Percentiles rank a stretch among this genome's conserved stretches.
These are phyloP conservation scores for Leucopternis melanops DNA, from an alignment of 2,113 vertebrate species.

Conservation along the genomic window DNA sequence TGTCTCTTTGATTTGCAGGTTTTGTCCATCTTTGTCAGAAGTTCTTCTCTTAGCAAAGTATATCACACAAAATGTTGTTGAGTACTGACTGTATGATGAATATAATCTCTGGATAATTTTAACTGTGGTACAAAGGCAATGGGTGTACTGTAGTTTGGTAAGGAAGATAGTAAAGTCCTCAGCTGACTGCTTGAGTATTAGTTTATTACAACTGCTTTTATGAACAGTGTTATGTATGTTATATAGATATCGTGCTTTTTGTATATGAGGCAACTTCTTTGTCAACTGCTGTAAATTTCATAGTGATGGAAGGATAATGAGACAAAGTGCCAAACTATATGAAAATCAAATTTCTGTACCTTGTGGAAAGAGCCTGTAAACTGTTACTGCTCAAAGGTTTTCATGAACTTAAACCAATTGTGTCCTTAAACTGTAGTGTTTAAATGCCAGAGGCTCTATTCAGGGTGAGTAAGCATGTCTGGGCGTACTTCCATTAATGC, in stretches of 20 bases:
- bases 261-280: background rate
- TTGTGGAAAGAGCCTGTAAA: background rate
- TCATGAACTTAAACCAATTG: background rate
- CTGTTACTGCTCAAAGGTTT: background rate
- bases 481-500: background rate
- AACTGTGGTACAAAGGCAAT: background rate
- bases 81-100: background rate
- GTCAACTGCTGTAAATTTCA: background rate
- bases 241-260: background rate
- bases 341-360: background rate
- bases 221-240: background rate
- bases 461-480: background rate
- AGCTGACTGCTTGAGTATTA: background rate
- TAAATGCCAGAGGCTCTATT: background rate
- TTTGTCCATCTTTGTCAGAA: background rate
- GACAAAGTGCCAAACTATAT: background rate
- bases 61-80: background rate
- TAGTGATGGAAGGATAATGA: background rate
- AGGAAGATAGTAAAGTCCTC: background rate
- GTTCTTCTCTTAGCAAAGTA: background rate
- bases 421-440: background rate
- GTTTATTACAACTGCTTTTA: background rate
- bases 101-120: background rate
- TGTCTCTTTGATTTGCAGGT: background rate
- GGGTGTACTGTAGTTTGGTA: background rate